Percentiles rank a stretch among this genome's conserved stretches.
These are phyloP conservation scores for Napeogenes inachia DNA, from an alignment of 2,888 invertebrate species.

Conservation along the genomic window DNA sequence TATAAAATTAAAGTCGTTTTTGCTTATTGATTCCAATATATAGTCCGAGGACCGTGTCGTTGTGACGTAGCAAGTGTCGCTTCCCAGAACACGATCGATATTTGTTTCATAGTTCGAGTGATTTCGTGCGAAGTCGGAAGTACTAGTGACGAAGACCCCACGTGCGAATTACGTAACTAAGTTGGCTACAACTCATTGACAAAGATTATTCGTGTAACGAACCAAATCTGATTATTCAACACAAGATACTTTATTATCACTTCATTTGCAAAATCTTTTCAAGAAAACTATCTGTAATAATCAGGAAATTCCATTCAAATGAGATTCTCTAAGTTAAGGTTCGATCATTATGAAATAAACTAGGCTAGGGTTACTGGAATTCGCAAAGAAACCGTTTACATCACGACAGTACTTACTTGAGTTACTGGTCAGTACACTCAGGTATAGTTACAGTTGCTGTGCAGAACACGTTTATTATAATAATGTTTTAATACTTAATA, in stretches of 20 bases:
- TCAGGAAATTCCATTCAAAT: conserved; percentile 12
- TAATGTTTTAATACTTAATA: no score
- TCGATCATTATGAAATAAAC: conserved; percentile 17
- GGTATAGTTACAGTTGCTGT: background rate
- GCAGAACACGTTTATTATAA: no score
- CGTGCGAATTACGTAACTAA: conserved; percentile 69
- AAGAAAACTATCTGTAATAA: no score
- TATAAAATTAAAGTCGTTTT: conserved; percentile 13
- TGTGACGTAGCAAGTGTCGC: conserved; percentile 70
- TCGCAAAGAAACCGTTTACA: conserved; percentile 4
- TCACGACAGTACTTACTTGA: background rate
- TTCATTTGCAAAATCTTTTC: no score
- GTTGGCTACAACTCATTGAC: conserved; percentile 67
- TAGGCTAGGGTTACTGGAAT: conserved; percentile 9
- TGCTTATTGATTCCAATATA: conserved; percentile 10
- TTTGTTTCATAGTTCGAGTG: conserved; percentile 48
- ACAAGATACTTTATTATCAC: background rate
- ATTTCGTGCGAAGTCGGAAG: conserved; percentile 51
- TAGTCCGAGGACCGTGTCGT: conserved; percentile 27
- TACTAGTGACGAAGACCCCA: conserved; percentile 55
- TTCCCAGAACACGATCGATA: conserved; percentile 64
- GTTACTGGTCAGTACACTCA: background rate
- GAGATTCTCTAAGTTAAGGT: conserved; percentile 13
- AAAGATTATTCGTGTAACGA: conserved; percentile 61
- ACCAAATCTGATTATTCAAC: conserved; percentile 32